A percentile compares a stretch with the other conserved stretches of the same genome.
These are phyloP conservation scores for Formica aserva DNA, from an alignment of 2,888 invertebrate species.

Conservation along the genomic window DNA sequence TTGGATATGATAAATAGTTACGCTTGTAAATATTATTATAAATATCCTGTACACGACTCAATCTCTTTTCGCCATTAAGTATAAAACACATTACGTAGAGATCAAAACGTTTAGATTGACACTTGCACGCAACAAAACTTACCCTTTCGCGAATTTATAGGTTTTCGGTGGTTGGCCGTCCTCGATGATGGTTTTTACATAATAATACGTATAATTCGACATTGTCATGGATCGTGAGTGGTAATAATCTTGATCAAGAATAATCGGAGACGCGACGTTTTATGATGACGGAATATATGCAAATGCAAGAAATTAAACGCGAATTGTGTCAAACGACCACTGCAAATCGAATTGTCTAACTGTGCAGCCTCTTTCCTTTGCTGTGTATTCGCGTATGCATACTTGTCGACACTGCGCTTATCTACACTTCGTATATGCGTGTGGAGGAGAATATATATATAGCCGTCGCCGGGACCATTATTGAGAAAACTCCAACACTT, in stretches of 20 bases:
- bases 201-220: constrained; percentile 81
- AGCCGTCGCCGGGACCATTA: constrained; percentile 26
- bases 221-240: constrained; percentile 53
- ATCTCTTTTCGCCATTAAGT: background rate
- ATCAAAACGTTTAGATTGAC: background rate
- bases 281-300: background rate
- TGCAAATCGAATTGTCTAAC: background rate
- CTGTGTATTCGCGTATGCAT: constrained; percentile 52
- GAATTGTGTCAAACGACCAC: constrained; percentile 65
- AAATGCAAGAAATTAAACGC: constrained; percentile 66
- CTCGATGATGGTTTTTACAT: constrained; percentile 76
- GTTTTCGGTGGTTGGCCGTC: constrained; percentile 73
- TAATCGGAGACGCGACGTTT: background rate
- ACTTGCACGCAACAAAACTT: constrained; percentile 63
- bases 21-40: background rate
- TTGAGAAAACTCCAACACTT: constrained; percentile 39
- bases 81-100: background rate
- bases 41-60: too few relatives aligned
- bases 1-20: background rate
- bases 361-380: constrained; percentile 62
- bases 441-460: constrained; percentile 44
- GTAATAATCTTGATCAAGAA: background rate
- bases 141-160: constrained; percentile 80
- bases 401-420: constrained; percentile 58
- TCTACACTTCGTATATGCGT: constrained; percentile 53